A percentile compares a stretch with the other conserved stretches of the same genome.
Evolutionary conservation across 2,888 invertebrate species (phyloP).

Genomic region (Hyposoter didymator): DNA sequence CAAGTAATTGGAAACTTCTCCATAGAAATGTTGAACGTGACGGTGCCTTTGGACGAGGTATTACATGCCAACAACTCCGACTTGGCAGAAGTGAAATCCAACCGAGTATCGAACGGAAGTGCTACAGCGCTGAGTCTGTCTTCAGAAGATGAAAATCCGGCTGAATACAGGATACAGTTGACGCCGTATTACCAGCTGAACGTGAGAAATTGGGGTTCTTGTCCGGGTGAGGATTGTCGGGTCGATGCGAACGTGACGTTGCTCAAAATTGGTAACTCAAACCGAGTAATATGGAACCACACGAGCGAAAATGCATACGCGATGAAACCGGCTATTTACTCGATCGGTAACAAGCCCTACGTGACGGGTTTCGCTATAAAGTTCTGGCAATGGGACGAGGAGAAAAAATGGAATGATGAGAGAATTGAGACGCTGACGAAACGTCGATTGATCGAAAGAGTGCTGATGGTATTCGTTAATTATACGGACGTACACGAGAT

Average conservation of each 20-base stretch:
- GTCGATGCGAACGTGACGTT: conserved; percentile 85
- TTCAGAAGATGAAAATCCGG: conserved; percentile 56
- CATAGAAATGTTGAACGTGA: conserved; percentile 85
- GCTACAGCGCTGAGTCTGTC: conserved; percentile 37
- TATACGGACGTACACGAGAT: conserved; percentile 90
- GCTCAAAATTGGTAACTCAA: conserved; percentile 86
- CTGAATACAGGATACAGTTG: conserved; percentile 72
- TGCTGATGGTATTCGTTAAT: conserved; percentile 92
- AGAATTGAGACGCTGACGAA: conserved; percentile 65
- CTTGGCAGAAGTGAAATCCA: conserved; percentile 22
- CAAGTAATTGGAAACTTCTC: conserved; percentile 26
- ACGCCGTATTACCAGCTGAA: conserved; percentile 84
- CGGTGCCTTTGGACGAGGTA: conserved; percentile 84
- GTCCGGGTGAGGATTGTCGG: conserved; percentile 89
- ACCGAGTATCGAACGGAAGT: conserved; percentile 38
- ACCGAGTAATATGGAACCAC: conserved; percentile 87
- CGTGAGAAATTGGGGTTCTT: conserved; percentile 89
- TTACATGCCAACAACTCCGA: conserved; percentile 76
- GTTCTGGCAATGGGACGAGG: conserved; percentile 92
- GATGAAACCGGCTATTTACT: conserved; percentile 89
- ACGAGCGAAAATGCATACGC: conserved; percentile 88
- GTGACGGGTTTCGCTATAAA: conserved; percentile 92
- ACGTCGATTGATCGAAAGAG: conserved; percentile 87
- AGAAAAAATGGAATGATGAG: conserved; percentile 38
- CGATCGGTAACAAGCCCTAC: conserved; percentile 84